phyloP scores from a whole-genome alignment of 2,888 invertebrate species.

The Acanthococcus lagerstroemiae region DNA sequence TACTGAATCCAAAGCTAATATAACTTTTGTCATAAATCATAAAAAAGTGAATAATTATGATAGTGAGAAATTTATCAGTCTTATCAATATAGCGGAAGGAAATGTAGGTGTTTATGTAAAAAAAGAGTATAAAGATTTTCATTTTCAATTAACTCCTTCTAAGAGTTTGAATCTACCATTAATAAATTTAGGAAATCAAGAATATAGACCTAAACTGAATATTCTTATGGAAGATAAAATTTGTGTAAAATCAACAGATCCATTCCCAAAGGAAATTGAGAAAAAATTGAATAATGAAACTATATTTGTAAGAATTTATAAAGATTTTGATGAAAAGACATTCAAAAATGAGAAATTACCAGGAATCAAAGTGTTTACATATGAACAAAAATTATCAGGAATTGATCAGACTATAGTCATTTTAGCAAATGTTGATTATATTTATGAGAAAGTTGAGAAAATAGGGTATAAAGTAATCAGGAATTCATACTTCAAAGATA shows the following conservation, averaged over 20 bases:
- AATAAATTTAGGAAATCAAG: conserved; percentile 6
- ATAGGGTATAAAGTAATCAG: conserved; percentile 10
- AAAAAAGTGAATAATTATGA: neutral
- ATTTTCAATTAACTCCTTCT: neutral
- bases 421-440: conserved; percentile 3
- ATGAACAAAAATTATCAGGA: neutral
- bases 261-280: conserved; percentile 6
- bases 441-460: conserved; percentile 9
- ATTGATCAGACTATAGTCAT: neutral
- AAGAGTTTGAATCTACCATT: conserved; percentile 6
- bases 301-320: conserved; percentile 1
- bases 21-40: neutral
- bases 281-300: neutral
- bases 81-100: conserved; percentile 2
- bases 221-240: conserved; percentile 8
- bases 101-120: conserved; percentile 6
- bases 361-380: neutral
- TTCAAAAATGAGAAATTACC: conserved; percentile 6
- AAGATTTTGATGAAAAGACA: conserved; percentile 6
- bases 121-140: conserved; percentile 5
- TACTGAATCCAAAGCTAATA: neutral
- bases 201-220: conserved; percentile 8
- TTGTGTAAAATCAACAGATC: conserved; percentile 5
- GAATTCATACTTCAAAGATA: conserved; percentile 7
- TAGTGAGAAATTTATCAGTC: neutral